Evolutionary conservation across 2,888 invertebrate species (phyloP), one percentile per base, ranked within the genome.

Genomic region (Atethmia centrago): DNA sequence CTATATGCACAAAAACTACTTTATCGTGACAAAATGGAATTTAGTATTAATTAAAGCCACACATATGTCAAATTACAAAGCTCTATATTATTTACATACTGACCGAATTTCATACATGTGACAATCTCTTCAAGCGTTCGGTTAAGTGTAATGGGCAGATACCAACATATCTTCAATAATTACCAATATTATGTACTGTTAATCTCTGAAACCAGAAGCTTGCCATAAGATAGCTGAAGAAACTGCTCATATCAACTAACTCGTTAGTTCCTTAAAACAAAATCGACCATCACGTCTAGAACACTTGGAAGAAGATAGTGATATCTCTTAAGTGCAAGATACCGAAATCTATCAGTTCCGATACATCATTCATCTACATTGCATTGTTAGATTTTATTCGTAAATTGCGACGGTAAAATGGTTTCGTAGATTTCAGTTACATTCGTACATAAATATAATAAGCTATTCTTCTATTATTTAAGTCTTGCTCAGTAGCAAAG

Each of bases 321-420:
- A 75, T 74, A 71, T 67, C 64, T 56, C 64, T 51, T 69, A 65
- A 25, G 19, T 74, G 82, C 55, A 70, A 65, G 49, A 61, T 53
- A 74, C 49, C 9, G 47, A 68, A 66, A 62, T 59, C 45, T 56
- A 72, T 71, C 42, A 62, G 21, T 69, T 79, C 45, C 36, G 67
- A 67, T 62, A 84, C 28, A 71, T 64, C 56, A 62, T 62, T 74
- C 31, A 79, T 55, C 59, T 79, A 76, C 40, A 73, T 78, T 85
- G 81, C 85, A 85, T 83, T 85, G 83, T 85, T 74, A 74, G 63
- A 71, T 73, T 77, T 53, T 56, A 83, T 80, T 77, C 25, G 47
- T 77, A 75, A 77, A 64, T 71, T 74, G 59, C 40, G 68, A 71
- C 40, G 53, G 55, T 77, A 67, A 64, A 66, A n/a, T 55, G 49